Evolutionary conservation across 2,113 vertebrate genomes (phyloP).

Genomic region (Elephas maximus): DNA sequence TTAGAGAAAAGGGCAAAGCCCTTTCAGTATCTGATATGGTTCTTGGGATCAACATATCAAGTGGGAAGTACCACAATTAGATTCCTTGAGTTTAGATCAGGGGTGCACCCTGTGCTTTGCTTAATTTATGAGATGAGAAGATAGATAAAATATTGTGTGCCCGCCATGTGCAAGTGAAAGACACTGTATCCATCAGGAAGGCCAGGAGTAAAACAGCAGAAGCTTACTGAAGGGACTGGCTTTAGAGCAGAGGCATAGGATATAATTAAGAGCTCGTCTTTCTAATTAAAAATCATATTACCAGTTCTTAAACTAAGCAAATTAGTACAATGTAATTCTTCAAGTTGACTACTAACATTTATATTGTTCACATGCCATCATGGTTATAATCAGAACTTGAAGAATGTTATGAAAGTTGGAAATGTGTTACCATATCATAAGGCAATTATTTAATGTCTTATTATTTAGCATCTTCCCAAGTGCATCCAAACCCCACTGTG

Average conservation of each 20-base stretch:
- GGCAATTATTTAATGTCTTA: background rate
- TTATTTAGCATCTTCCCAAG: background rate
- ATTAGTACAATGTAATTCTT: background rate
- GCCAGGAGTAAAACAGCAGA: background rate
- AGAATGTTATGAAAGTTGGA: constrained; percentile 38
- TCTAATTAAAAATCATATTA: constrained; percentile 39
- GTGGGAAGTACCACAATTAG: background rate
- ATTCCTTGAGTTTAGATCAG: background rate
- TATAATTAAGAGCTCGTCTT: background rate
- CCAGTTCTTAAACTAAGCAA: background rate
- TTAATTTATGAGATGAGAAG: background rate
- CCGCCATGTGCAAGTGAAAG: background rate
- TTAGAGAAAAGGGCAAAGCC: background rate
- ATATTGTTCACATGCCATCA: background rate
- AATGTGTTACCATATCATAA: background rate
- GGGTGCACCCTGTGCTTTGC: background rate
- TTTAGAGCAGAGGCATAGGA: background rate
- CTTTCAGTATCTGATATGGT: background rate
- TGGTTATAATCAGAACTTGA: background rate
- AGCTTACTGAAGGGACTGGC: background rate
- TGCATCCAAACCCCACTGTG: background rate
- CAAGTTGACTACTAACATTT: background rate
- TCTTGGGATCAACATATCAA: background rate
- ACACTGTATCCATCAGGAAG: background rate
- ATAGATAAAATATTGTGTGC: background rate